Evolutionary conservation across 2,888 invertebrate genomes (phyloP), one percentile per base, ranked within the genome.

Genomic region (Xestia ashworthii): DNA sequence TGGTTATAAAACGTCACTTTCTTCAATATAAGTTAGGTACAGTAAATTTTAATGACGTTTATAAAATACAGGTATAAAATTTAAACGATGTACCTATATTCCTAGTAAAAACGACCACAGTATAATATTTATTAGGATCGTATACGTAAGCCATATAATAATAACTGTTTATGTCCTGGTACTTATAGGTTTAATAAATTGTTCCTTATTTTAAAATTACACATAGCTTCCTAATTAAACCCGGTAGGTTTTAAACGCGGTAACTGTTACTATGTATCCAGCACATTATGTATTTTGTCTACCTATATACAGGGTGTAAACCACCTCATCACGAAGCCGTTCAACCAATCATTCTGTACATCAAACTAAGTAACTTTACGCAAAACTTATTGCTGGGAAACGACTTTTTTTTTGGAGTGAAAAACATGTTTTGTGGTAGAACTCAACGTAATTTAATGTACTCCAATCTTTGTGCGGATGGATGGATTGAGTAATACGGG

Each of bases 1-100:
- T 79, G 41, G 74, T 72, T 58, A 83, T 87, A 87, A 82, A 85
- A 83, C 74, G 75, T 76, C 69, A 78, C 76, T 87, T 87, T 83
- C 87, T 82, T 81, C 60, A 75, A 75, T 75, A 74, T 77, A 75
- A 71, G 70, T 73, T 71, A 71, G 55, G 70, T 71, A 80, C 53
- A 72, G 69, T 82, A 78, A 78, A 87, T 76, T 86, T 87, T 81
- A 87, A 85, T 83, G 81, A 65, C 62, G 72, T 81, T 80, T 78
- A 78, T 87, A 87, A 84, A 82, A 76, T 78, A 82, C 69, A 64
- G 53, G 60, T 82, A 85, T 86, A 84, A 84, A 86, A 76, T 76
- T 78, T 77, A 65, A 86, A 82, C 78, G 76, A 76, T 79, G 66
- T 72, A 64, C 70, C 60, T 71, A 60, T 67, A 50, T 72, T 64